A percentile compares a stretch with the other conserved stretches of the same genome.
Conservation (phyloP, 2,797 vertebrate genomes). For the Phataginus tricuspis region DNA sequence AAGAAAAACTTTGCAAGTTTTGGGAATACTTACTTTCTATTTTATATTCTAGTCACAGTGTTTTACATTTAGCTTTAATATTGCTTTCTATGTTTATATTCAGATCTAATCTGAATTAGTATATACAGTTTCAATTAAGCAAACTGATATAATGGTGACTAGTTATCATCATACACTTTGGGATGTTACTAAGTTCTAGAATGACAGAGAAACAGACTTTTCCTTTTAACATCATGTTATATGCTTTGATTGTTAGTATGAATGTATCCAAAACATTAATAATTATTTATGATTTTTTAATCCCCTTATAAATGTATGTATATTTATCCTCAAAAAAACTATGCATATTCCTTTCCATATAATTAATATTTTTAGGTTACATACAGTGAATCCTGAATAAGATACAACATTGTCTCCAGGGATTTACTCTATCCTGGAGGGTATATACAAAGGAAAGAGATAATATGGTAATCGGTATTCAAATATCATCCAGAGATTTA, state of each 20-base stretch:
- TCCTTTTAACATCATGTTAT: background rate
- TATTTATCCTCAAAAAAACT: background rate
- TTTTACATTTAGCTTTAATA: slow-evolving; percentile 14
- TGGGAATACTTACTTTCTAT: background rate
- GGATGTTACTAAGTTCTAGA: background rate
- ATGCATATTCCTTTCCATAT: background rate
- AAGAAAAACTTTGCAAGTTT: background rate
- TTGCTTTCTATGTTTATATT: background rate
- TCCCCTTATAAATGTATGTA: background rate
- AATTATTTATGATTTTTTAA: background rate
- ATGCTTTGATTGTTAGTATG: slow-evolving; percentile 4
- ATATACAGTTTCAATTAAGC: background rate
- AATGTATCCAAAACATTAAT: background rate
- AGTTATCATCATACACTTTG: background rate
- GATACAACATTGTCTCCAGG: background rate
- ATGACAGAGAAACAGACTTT: background rate
- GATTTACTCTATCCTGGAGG: background rate
- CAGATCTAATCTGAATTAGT: background rate
- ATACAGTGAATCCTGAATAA: background rate
- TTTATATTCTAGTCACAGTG: background rate
- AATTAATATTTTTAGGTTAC: slow-evolving; percentile 21
- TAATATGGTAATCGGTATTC: background rate
- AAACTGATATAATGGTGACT: background rate
- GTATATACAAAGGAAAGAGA: background rate
- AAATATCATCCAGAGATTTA: background rate